phyloP scores from a whole-genome alignment of 2,797 vertebrate genomes.

The Eidolon dupreanum region DNA sequence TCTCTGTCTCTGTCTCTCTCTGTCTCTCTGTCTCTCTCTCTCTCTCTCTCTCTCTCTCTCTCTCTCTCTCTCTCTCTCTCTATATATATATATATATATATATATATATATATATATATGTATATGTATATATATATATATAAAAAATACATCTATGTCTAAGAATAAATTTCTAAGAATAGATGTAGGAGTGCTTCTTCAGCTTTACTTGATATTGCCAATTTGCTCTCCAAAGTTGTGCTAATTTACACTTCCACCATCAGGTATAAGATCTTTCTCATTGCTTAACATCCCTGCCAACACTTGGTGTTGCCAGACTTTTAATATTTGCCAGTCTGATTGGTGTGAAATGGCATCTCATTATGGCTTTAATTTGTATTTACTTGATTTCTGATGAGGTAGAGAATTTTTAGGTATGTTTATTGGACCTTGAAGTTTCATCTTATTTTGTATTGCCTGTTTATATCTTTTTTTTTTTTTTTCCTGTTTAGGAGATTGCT shows the following conservation, averaged over 20 bases:
- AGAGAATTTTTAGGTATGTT: not conserved
- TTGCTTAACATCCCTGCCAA: not conserved
- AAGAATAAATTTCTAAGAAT: constrained; percentile 5
- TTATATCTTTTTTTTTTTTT: not conserved
- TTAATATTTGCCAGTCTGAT: not conserved
- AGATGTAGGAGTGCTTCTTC: constrained; percentile 16
- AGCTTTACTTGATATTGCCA: not conserved
- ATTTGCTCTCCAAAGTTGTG: constrained; percentile 37
- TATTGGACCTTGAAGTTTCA: not conserved
- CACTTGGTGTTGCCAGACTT: constrained; percentile 4
- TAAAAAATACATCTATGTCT: not conserved
- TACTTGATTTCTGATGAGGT: constrained; percentile 25
- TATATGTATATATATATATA: not conserved
- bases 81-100: too few species aligned
- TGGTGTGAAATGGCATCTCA: not conserved
- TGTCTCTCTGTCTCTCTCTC: too few species aligned
- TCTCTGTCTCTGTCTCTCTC: too few species aligned
- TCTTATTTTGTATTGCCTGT: not conserved
- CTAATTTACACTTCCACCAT: constrained; percentile 38
- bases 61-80: too few species aligned
- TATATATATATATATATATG: too few species aligned
- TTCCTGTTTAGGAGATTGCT: not conserved
- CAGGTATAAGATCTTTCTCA: not conserved
- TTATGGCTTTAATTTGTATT: constrained; percentile 47
- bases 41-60: too few species aligned